Conservation (phyloP, 2,113 vertebrate genomes). For the Tor tambroides region DNA sequence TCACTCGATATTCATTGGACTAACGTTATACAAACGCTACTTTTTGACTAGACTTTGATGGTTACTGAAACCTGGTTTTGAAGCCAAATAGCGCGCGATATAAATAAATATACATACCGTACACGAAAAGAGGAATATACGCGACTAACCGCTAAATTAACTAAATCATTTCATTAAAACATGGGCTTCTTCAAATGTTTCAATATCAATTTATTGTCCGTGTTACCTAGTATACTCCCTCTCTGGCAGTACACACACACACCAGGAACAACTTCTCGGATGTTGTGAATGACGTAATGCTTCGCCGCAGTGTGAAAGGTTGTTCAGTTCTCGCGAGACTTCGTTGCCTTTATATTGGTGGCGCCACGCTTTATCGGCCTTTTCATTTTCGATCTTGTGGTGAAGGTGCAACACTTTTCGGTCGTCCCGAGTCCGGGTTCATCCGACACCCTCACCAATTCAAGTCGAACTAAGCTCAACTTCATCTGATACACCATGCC, state of each 20-base stretch:
- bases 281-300: slow-evolving; percentile 21
- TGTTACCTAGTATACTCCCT: background rate
- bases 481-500: slow-evolving; percentile 80
- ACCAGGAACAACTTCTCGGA: slow-evolving; percentile 28
- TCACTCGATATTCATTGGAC: background rate
- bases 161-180: background rate
- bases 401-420: slow-evolving; percentile 77
- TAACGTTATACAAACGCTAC: background rate
- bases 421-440: slow-evolving; percentile 80
- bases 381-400: slow-evolving; percentile 36
- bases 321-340: slow-evolving; percentile 77
- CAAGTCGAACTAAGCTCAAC: slow-evolving; percentile 67
- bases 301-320: background rate
- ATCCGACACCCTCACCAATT: slow-evolving; percentile 84
- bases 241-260: background rate
- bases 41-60: background rate
- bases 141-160: background rate
- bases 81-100: background rate
- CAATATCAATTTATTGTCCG: background rate
- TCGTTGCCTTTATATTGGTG: background rate
- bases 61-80: background rate
- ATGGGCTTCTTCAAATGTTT: background rate
- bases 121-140: background rate
- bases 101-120: background rate
- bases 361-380: fast-evolving